Conservation (phyloP, 2,888 invertebrate species). For the Julus scandinavius region DNA sequence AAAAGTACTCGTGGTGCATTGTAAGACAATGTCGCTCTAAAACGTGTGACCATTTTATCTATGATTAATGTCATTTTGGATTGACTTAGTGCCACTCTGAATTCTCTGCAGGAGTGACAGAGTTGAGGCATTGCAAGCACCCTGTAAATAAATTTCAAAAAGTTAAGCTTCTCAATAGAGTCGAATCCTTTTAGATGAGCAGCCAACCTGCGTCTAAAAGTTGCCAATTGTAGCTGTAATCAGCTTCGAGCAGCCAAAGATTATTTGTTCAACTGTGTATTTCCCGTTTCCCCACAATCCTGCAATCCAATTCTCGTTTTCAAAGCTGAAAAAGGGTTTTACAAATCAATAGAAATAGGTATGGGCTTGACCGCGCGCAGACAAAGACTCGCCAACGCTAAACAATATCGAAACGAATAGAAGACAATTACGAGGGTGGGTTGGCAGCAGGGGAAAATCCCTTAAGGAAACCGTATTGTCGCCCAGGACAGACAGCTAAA, state of each 20-base stretch:
- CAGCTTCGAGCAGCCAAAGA: constrained; percentile 31
- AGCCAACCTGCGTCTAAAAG: neutral
- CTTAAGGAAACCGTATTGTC: neutral
- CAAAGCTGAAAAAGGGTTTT: constrained; percentile 8
- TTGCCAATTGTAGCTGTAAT: constrained; percentile 26
- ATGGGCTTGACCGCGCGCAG: neutral
- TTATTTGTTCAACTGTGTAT: constrained; percentile 27
- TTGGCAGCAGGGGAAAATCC: neutral
- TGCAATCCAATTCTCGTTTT: constrained; percentile 22
- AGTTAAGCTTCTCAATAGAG: constrained; percentile 7
- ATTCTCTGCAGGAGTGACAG: neutral
- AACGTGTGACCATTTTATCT: neutral
- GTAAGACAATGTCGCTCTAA: too few species aligned
- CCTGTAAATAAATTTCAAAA: constrained; percentile 26
- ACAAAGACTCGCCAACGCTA: constrained; percentile 5
- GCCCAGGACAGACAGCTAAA: constrained; percentile 18
- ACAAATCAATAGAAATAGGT: constrained; percentile 26
- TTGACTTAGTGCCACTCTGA: neutral
- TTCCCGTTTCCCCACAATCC: neutral
- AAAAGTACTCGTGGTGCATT: too few species aligned
- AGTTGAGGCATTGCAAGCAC: neutral
- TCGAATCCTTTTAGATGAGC: constrained; percentile 5
- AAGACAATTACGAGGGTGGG: constrained; percentile 14
- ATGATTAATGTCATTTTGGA: neutral
- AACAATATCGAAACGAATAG: constrained; percentile 27